Evolutionary conservation across 2,113 vertebrate genomes (phyloP), one percentile per base, ranked within the genome.

Genomic region (Apeltes quadracus): DNA sequence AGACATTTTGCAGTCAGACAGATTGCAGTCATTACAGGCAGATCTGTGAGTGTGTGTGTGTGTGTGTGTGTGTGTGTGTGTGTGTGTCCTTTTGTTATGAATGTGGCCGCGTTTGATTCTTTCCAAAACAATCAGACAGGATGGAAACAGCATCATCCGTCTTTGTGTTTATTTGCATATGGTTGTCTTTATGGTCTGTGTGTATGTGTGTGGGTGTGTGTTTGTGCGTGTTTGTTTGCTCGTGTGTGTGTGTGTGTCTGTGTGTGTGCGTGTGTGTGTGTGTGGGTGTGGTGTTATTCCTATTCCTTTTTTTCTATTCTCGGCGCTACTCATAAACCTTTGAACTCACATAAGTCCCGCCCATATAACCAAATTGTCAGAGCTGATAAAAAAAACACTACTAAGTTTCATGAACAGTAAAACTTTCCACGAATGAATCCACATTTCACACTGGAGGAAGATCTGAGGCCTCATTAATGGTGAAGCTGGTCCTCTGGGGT

Each of bases 21-120:
- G 50, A 61, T 53, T 15, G 43, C 66, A 63, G 14, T 63, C 32
- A 57, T 54, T 73, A 63, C 43, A 50, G 67, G 51, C 83, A 78
- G 65, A 57, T 63, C 34, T 72, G 72, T 58, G 59, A 58, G 69
- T 51, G 44, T 23, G 34, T 53, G 46, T 70, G n/a, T 61, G 44
- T 69, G 13, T n/a, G 23, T 25, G 67, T 56, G 38, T 51, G 13
- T 44, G 12, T 43, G 53, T 63, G 39, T 69, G 64, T 54, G 57
- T 61, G 62, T 55, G 23, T 23, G 29, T 16, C 25, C 18, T 10
- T n/a, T 20, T n/a, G 29, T 57, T 34, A 56, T 56, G 27, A 20
- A 38, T 20, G 9, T n/a, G 3, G 50, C 11, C 38, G 36, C 34
- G 53, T 71, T 41, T 36, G 69, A 53, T 41, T 78, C 15, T 39